These are phyloP conservation scores for Congeria kusceri DNA, from an alignment of 2,888 invertebrate genomes.

Conservation along the genomic window DNA sequence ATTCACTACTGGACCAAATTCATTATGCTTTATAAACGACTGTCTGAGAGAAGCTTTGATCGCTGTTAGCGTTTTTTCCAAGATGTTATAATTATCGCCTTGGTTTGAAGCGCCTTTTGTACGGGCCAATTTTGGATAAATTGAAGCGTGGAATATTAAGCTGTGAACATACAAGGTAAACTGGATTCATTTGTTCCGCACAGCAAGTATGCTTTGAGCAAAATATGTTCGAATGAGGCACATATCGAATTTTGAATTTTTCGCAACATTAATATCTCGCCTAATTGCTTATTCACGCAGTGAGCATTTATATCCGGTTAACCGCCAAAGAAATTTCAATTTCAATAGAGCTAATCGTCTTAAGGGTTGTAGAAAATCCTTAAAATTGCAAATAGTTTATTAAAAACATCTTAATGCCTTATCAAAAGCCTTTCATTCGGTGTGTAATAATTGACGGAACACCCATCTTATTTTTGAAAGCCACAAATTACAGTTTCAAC, in stretches of 20 bases:
- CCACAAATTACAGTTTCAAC: too few species aligned
- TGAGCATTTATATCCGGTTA: conserved; percentile 35
- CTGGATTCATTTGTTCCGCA: conserved; percentile 2
- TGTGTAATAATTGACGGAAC: too few species aligned
- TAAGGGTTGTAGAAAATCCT: neutral
- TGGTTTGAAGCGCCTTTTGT: conserved; percentile 17
- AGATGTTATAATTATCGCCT: conserved; percentile 33
- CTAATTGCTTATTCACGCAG: conserved; percentile 17
- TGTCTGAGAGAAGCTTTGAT: neutral
- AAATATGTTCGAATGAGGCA: too few species aligned
- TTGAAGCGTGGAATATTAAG: conserved; percentile 41
- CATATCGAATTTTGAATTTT: neutral
- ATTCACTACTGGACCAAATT: conserved; percentile 2
- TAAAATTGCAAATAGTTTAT: too few species aligned
- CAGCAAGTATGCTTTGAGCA: too few species aligned
- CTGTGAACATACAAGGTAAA: neutral
- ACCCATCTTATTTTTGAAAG: too few species aligned
- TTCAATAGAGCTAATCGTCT: conserved; percentile 27
- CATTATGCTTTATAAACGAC: conserved; percentile 14
- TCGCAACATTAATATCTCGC: conserved; percentile 25
- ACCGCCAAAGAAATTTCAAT: conserved; percentile 29
- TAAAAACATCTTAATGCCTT: too few species aligned
- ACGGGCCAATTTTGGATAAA: conserved; percentile 15
- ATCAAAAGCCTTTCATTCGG: too few species aligned
- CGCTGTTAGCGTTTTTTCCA: conserved; percentile 27